Percentiles rank a stretch among this genome's conserved stretches.
These are phyloP conservation scores for Myotis daubentonii DNA, from an alignment of 2,797 vertebrate genomes.

Conservation along the genomic window DNA sequence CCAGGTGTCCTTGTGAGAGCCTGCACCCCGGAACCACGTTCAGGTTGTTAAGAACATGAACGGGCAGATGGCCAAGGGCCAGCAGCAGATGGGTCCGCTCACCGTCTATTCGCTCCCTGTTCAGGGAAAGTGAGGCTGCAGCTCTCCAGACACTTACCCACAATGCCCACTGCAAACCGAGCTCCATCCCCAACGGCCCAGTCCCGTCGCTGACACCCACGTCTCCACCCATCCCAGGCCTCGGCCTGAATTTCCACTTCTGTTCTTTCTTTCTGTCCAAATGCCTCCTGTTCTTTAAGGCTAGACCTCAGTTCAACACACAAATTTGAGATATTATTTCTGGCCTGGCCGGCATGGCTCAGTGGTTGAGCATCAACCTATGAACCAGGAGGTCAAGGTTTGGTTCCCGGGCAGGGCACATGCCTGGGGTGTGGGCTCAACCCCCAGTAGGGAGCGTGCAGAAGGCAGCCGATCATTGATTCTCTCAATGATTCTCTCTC, in stretches of 20 bases:
- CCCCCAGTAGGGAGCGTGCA: no score
- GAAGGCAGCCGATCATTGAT: no score
- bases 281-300: not conserved
- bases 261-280: not conserved
- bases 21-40: not conserved
- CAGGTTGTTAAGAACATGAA: not conserved
- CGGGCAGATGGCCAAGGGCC: not conserved
- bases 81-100: not conserved
- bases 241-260: not conserved
- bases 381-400: no score
- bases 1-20: no score
- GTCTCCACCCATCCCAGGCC: not conserved
- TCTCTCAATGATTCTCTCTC: no score
- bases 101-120: not conserved
- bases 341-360: no score
- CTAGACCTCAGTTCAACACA: not conserved
- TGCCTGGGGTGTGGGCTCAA: no score
- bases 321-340: not conserved
- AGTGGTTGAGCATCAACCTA: no score
- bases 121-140: not conserved
- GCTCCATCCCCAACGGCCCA: not conserved
- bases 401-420: no score
- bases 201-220: not conserved
- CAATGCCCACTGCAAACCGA: not conserved
- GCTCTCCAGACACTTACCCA: not conserved